A percentile compares a stretch with the other conserved stretches of the same genome.
Evolutionary conservation across 1,140 invertebrate genomes (phyloP).

Genomic region (Eumaeus atala): DNA sequence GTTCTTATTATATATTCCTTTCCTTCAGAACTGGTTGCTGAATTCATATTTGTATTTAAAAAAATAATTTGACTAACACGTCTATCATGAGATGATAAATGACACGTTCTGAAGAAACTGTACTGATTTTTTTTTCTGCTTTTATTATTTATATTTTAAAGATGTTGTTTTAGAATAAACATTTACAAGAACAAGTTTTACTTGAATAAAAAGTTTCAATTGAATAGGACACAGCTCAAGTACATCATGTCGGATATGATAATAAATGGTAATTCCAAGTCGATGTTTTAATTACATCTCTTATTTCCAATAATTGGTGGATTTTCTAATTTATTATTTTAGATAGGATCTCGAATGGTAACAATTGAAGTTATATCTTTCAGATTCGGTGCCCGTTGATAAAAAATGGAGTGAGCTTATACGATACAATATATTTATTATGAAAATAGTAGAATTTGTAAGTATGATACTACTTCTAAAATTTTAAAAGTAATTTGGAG

Average conservation of each 20-base stretch:
- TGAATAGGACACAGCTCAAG: neutral
- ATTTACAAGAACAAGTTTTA: too few relatives aligned
- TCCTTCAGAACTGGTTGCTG: too few relatives aligned
- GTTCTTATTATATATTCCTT: too few relatives aligned
- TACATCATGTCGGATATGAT: constrained; percentile 60
- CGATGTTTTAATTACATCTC: neutral
- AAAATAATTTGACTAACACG: too few relatives aligned
- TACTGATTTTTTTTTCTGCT: too few relatives aligned
- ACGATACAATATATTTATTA: constrained; percentile 66
- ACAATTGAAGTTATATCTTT: constrained; percentile 20
- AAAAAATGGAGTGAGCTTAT: constrained; percentile 65
- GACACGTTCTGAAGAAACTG: too few relatives aligned
- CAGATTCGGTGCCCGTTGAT: constrained; percentile 62
- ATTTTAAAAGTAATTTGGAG: too few relatives aligned
- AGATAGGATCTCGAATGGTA: neutral
- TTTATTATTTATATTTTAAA: constrained; percentile 1
- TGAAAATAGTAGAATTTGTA: constrained; percentile 68
- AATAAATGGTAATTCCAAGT: constrained; percentile 51
- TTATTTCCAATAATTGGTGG: neutral
- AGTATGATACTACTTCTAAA: constrained; percentile 33
- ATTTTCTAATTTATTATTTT: too few relatives aligned
- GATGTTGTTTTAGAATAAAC: neutral
- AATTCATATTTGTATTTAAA: too few relatives aligned
- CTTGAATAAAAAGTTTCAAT: too few relatives aligned
- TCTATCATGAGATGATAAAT: too few relatives aligned